phyloP scores from a whole-genome alignment of 2,888 invertebrate genomes.

The Teleiodes luculella region DNA sequence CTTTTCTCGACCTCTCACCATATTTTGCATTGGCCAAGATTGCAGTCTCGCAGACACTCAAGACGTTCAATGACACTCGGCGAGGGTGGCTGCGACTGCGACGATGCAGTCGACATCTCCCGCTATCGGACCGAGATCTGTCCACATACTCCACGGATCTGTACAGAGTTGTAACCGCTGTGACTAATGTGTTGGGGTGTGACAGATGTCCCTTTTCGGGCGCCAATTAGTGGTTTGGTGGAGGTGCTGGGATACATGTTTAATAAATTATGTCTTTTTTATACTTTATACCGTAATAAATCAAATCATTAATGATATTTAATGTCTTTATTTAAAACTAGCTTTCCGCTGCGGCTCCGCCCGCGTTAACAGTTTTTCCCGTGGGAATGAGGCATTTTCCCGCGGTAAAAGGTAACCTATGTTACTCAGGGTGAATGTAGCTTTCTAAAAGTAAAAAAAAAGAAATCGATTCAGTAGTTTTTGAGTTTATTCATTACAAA shows the following conservation, averaged over 20 bases:
- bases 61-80: slow-evolving; percentile 65
- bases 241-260: background rate
- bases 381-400: too few relatives aligned
- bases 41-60: slow-evolving; percentile 40
- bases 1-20: background rate
- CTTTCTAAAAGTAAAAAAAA: too few relatives aligned
- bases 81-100: slow-evolving; percentile 55
- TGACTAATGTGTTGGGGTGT: slow-evolving; percentile 20
- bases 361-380: too few relatives aligned
- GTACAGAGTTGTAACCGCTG: slow-evolving; percentile 29
- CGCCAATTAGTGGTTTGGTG: background rate
- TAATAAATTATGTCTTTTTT: too few relatives aligned
- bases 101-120: slow-evolving; percentile 66
- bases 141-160: slow-evolving; percentile 41
- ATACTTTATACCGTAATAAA: too few relatives aligned
- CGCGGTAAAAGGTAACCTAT: too few relatives aligned
- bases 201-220: background rate
- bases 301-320: too few relatives aligned
- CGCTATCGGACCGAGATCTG: slow-evolving; percentile 63
- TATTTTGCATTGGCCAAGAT: slow-evolving; percentile 53
- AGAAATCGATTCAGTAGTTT: too few relatives aligned
- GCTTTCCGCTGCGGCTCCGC: too few relatives aligned
- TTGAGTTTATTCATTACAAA: too few relatives aligned
- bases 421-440: too few relatives aligned
- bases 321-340: too few relatives aligned